Evolutionary conservation across 2,113 vertebrate species (phyloP).

Genomic region (Rhabdornis inornatus): DNA sequence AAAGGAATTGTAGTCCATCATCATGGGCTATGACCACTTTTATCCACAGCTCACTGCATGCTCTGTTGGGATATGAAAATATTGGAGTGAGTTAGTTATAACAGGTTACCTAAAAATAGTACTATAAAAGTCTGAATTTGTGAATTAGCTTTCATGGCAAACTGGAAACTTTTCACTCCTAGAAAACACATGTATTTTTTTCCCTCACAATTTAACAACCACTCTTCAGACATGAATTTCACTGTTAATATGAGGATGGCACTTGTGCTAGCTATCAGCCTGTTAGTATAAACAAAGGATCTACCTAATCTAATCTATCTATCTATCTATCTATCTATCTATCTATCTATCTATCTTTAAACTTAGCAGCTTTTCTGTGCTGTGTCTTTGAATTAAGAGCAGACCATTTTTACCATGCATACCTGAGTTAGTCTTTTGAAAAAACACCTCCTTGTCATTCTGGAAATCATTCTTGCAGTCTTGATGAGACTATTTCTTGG

Average conservation of each 20-base stretch:
- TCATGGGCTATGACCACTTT: neutral
- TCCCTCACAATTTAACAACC: conserved; percentile 1
- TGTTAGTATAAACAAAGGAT: neutral
- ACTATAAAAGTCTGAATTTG: neutral
- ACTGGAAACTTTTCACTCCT: neutral
- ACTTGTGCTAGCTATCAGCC: neutral
- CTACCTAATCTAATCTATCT: neutral
- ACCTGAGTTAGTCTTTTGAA: neutral
- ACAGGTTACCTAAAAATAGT: neutral
- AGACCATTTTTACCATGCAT: neutral
- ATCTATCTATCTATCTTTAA: neutral
- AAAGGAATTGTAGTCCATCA: neutral
- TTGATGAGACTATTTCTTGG: neutral
- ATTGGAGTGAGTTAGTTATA: neutral
- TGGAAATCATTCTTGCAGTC: neutral
- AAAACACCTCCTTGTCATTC: neutral
- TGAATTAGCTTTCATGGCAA: neutral
- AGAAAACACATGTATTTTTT: neutral
- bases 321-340: neutral
- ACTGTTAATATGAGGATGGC: neutral
- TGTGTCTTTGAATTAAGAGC: neutral
- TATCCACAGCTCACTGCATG: neutral
- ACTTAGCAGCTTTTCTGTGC: neutral
- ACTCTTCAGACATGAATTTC: neutral
- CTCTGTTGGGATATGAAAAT: neutral